Conservation (phyloP, 2,888 invertebrate genomes). For the Stictocephala bisonia region DNA sequence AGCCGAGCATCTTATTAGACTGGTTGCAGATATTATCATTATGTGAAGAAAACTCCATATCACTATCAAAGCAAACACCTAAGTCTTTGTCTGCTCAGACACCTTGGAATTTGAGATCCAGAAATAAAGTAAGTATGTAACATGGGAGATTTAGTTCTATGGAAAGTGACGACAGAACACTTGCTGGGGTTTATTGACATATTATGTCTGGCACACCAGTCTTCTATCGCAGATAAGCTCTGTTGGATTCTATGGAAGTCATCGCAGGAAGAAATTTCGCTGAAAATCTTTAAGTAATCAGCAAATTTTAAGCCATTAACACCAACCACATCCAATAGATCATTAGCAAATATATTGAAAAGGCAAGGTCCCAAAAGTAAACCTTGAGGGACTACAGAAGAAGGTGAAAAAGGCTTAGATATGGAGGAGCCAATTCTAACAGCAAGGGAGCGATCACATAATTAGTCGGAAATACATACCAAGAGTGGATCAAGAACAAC, state of each 20-base stretch:
- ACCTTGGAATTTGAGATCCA: background rate
- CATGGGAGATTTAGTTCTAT: background rate
- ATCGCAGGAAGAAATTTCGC: background rate
- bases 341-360: conserved; percentile 20
- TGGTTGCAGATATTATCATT: background rate
- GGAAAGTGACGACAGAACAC: background rate
- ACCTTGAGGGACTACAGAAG: conserved; percentile 15
- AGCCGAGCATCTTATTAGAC: background rate
- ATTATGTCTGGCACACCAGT: background rate
- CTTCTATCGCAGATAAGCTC: background rate
- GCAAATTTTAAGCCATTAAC: background rate
- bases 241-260: background rate
- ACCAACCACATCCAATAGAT: background rate
- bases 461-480: background rate
- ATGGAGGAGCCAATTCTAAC: background rate
- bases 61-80: background rate
- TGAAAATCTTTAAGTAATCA: background rate
- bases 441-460: background rate
- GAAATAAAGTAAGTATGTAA: background rate
- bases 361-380: conserved; percentile 2
- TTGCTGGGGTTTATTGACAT: conserved; percentile 10
- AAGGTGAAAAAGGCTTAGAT: background rate
- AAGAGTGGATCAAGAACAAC: background rate
- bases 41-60: background rate
- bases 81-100: background rate